Conservation (phyloP, 2,113 vertebrate species). For the Ptilorrhoa leucosticta region DNA sequence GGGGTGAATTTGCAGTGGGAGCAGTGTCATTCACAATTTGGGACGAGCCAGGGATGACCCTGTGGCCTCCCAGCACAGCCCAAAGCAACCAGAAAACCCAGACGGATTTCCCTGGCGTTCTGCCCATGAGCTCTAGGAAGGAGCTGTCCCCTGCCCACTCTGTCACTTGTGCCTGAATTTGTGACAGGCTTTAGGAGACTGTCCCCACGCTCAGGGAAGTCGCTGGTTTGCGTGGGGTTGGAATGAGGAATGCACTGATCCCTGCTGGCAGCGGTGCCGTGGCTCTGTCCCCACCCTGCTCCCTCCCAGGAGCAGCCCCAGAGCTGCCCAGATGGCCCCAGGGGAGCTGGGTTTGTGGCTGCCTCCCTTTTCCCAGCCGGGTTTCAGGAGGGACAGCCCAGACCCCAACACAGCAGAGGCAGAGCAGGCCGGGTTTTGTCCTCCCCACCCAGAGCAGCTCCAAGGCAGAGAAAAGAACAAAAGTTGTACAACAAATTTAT, state of each 20-base stretch:
- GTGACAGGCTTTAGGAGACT: too few species aligned
- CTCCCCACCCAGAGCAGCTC: neutral
- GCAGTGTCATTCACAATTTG: rapidly evolving
- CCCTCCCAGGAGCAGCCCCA: neutral
- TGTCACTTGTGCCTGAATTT: rapidly evolving
- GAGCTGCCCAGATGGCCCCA: rapidly evolving
- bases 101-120: rapidly evolving
- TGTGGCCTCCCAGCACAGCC: neutral
- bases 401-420: rapidly evolving
- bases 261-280: rapidly evolving
- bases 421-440: neutral
- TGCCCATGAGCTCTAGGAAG: neutral
- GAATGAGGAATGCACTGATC: neutral
- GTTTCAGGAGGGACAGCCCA: neutral
- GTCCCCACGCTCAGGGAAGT: rapidly evolving
- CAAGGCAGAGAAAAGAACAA: neutral
- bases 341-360: rapidly evolving
- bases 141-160: neutral
- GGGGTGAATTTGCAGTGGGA: rapidly evolving
- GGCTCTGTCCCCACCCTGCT: neutral
- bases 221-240: rapidly evolving
- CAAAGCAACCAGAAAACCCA: neutral
- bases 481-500: neutral
- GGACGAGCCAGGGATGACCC: neutral
- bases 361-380: rapidly evolving